Percentiles rank a stretch among this genome's conserved stretches.
Conservation (phyloP, 2,797 vertebrate genomes). For the Staurois parvus region DNA sequence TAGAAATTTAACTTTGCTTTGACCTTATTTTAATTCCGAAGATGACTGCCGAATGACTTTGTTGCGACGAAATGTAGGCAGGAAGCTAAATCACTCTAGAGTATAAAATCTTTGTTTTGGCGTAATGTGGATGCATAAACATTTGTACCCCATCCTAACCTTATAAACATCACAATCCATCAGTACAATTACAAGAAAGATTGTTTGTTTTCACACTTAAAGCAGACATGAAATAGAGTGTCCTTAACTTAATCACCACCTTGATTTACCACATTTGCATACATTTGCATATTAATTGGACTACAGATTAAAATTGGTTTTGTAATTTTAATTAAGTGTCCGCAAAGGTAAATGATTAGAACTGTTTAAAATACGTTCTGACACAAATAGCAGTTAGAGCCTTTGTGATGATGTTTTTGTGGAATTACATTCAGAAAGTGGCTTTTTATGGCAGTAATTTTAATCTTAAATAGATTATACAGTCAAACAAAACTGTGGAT, state of each 20-base stretch:
- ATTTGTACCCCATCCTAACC: conserved; percentile 89
- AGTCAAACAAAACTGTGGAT: conserved; percentile 88
- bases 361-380: conserved; percentile 99
- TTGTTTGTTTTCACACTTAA: conserved; percentile 99
- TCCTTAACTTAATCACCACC: conserved; percentile 99
- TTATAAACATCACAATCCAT: conserved; percentile 96
- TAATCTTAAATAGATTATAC: conserved; percentile 99
- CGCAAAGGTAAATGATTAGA: conserved; percentile 99
- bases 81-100: conserved; percentile 87
- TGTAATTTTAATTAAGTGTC: conserved; percentile 99
- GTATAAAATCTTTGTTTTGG: conserved; percentile 90
- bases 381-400: conserved; percentile 96
- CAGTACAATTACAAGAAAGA: conserved; percentile 90
- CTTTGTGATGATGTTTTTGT: conserved; percentile 90
- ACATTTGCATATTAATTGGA: conserved; percentile 99
- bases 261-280: conserved; percentile 99
- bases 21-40: conserved; percentile 88
- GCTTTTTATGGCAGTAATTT: conserved; percentile 97
- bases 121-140: conserved; percentile 88
- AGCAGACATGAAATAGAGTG: conserved; percentile 99
- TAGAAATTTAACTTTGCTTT: conserved; percentile 87
- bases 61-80: conserved; percentile 84
- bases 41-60: conserved; percentile 87
- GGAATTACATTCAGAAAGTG: conserved; percentile 98
- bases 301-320: conserved; percentile 99